Percentiles rank a stretch among this genome's conserved stretches.
These are phyloP conservation scores for Porites lutea DNA, from an alignment of 64 coral and sea anemone genomes.

Conservation along the genomic window DNA sequence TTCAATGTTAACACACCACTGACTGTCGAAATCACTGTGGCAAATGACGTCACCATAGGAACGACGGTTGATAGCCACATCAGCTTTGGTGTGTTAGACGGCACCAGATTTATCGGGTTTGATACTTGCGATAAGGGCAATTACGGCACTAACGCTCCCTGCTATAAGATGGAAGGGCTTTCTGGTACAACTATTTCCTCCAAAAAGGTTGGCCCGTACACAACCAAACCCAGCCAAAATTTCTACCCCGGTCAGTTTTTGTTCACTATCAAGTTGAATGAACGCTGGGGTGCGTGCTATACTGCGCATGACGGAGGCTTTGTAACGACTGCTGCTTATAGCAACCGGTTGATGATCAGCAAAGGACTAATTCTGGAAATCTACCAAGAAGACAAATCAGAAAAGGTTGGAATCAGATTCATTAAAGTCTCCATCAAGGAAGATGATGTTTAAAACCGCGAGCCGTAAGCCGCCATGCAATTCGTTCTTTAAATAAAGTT, in stretches of 20 bases:
- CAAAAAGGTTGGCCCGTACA: not conserved
- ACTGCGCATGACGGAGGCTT: conserved; percentile 52
- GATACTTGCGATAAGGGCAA: conserved; percentile 20
- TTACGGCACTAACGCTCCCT: not conserved
- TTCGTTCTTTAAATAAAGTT: too few species aligned
- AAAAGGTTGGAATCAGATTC: not conserved
- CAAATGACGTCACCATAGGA: not conserved
- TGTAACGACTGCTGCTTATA: conserved; percentile 42
- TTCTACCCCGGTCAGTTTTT: conserved; percentile 36
- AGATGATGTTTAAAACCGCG: not conserved
- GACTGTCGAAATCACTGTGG: conserved; percentile 47
- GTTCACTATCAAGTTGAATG: conserved; percentile 55
- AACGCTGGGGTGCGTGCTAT: conserved; percentile 59
- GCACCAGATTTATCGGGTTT: conserved; percentile 35
- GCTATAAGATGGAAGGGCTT: conserved; percentile 3
- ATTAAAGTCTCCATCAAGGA: not conserved
- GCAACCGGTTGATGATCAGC: not conserved
- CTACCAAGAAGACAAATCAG: not conserved
- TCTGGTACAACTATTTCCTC: conserved; percentile 1
- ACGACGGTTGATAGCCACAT: conserved; percentile 16
- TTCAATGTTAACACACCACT: not conserved
- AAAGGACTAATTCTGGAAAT: conserved; percentile 48
- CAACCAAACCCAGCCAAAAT: not conserved
- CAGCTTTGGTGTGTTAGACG: conserved; percentile 46
- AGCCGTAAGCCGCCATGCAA: too few species aligned